A percentile compares a stretch with the other conserved stretches of the same genome.
These are phyloP conservation scores for Xestia xanthographa DNA, from an alignment of 2,888 invertebrate genomes.

Conservation along the genomic window DNA sequence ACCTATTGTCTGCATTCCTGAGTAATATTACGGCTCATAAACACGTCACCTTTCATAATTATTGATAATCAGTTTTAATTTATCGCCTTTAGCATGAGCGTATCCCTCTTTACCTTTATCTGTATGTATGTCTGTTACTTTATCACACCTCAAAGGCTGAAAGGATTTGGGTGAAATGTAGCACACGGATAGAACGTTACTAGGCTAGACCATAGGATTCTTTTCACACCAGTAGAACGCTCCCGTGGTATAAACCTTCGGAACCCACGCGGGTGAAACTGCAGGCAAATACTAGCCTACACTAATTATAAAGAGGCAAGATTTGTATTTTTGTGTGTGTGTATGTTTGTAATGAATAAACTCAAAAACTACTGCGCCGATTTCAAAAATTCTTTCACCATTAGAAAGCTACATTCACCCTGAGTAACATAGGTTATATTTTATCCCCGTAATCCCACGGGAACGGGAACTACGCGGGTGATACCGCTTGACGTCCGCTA, in stretches of 20 bases:
- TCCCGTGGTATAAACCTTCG: neutral
- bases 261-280: neutral
- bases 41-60: slow-evolving; percentile 30
- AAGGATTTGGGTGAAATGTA: neutral
- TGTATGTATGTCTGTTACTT: neutral
- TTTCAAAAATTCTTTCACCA: too few species aligned
- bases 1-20: slow-evolving; percentile 44
- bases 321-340: too few species aligned
- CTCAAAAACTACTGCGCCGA: too few species aligned
- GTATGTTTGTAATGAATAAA: too few species aligned
- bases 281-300: neutral
- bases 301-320: too few species aligned
- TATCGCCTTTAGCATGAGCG: slow-evolving; percentile 15
- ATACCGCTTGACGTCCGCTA: too few species aligned
- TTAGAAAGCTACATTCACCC: too few species aligned
- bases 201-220: neutral
- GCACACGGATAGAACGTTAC: neutral
- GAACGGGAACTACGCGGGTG: too few species aligned
- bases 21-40: slow-evolving; percentile 41
- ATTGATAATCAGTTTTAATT: slow-evolving; percentile 23
- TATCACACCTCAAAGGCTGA: neutral
- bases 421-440: too few species aligned
- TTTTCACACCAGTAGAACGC: neutral
- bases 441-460: too few species aligned
- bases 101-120: neutral